These are phyloP conservation scores for Sminthurides aquaticus DNA, from an alignment of 2,888 invertebrate genomes.

Conservation along the genomic window DNA sequence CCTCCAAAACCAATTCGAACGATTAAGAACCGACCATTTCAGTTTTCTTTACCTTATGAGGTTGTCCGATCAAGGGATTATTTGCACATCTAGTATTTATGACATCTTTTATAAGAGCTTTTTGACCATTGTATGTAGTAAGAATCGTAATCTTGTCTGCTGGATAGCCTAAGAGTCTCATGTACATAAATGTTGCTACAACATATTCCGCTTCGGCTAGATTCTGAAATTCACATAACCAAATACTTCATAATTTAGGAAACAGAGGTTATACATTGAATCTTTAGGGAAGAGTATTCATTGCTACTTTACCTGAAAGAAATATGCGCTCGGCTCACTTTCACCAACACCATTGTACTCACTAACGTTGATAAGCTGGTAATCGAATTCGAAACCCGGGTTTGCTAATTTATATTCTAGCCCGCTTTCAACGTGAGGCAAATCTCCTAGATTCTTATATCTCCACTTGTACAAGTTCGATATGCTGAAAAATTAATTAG, in stretches of 20 bases:
- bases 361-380: conserved; percentile 91
- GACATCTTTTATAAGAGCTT: conserved; percentile 92
- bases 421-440: conserved; percentile 72
- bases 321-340: conserved; percentile 95
- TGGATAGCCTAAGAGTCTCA: conserved; percentile 93
- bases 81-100: conserved; percentile 85
- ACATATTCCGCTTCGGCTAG: conserved; percentile 87
- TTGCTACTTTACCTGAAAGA: conserved; percentile 70
- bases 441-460: conserved; percentile 89
- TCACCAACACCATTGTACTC: conserved; percentile 96
- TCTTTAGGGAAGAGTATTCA: background rate
- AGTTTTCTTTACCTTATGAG: conserved; percentile 77
- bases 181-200: conserved; percentile 96
- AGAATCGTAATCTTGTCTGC: conserved; percentile 93
- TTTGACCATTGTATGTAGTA: conserved; percentile 98
- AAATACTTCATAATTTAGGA: background rate
- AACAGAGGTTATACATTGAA: background rate
- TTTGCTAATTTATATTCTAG: conserved; percentile 85
- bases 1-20: no score
- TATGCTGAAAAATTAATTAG: conserved; percentile 55
- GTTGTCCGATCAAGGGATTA: conserved; percentile 89
- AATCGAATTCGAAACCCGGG: conserved; percentile 85
- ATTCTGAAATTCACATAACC: conserved; percentile 53
- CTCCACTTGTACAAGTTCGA: conserved; percentile 93
- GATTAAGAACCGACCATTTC: no score